Evolutionary conservation across 2,888 invertebrate genomes (phyloP).

Genomic region (Apamea anceps): DNA sequence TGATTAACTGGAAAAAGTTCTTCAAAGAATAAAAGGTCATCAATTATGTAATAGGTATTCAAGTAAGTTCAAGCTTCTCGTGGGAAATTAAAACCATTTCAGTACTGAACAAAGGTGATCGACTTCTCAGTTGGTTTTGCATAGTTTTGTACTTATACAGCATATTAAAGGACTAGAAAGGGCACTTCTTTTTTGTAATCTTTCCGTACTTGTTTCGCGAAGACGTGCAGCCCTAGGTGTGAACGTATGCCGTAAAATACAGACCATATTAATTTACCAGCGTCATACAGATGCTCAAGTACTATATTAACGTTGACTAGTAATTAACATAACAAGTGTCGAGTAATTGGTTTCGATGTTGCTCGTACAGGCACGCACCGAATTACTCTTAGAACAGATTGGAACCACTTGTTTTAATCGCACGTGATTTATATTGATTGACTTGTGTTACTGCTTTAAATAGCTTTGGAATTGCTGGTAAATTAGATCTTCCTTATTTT

Average conservation of each 20-base stretch:
- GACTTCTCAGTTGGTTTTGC: slow-evolving; percentile 24
- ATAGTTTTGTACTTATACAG: background rate
- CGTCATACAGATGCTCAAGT: slow-evolving; percentile 72
- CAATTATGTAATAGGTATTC: slow-evolving; percentile 23
- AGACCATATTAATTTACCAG: slow-evolving; percentile 78
- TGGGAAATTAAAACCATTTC: slow-evolving; percentile 46
- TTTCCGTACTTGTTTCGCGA: background rate
- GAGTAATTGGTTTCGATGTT: slow-evolving; percentile 80
- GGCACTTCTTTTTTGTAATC: background rate
- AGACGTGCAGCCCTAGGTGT: slow-evolving; percentile 63
- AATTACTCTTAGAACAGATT: slow-evolving; percentile 62
- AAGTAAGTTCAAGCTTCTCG: slow-evolving; percentile 39
- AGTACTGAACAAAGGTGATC: slow-evolving; percentile 29
- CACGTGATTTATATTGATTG: slow-evolving; percentile 53
- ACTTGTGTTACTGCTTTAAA: slow-evolving; percentile 38
- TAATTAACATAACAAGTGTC: slow-evolving; percentile 84
- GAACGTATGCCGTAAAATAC: slow-evolving; percentile 59
- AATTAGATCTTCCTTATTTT: slow-evolving; percentile 12
- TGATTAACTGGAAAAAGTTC: background rate
- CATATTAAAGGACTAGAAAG: background rate
- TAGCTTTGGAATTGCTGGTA: slow-evolving; percentile 17
- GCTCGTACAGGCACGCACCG: slow-evolving; percentile 69
- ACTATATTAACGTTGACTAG: slow-evolving; percentile 75
- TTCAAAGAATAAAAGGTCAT: background rate
- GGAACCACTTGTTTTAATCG: slow-evolving; percentile 55